phyloP scores from a whole-genome alignment of 1,140 invertebrate genomes.

The Battus philenor region DNA sequence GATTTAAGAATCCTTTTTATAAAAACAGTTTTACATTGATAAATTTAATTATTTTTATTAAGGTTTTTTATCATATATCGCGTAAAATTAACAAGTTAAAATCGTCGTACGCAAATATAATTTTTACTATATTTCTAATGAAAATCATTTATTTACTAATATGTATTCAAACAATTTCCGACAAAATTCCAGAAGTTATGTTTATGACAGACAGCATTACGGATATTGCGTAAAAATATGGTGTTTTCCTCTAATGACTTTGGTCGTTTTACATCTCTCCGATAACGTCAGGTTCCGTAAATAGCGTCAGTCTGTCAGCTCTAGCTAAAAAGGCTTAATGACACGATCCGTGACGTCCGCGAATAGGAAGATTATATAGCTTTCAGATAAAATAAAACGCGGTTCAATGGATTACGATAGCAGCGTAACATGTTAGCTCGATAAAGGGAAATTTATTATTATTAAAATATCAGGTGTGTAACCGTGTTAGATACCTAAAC shows the following conservation, averaged over 20 bases:
- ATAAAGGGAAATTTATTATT: slow-evolving; percentile 7
- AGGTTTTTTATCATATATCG: too few species aligned
- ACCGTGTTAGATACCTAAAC: too few species aligned
- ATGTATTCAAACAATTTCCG: neutral
- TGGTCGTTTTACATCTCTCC: slow-evolving; percentile 33
- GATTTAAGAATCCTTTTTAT: too few species aligned
- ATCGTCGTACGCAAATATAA: too few species aligned
- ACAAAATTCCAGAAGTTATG: neutral
- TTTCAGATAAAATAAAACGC: slow-evolving; percentile 32
- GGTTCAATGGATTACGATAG: slow-evolving; percentile 11
- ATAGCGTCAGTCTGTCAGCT: slow-evolving; percentile 57
- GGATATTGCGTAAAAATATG: slow-evolving; percentile 18
- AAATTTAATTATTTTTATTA: too few species aligned
- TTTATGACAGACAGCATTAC: slow-evolving; percentile 22
- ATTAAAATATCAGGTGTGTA: too few species aligned
- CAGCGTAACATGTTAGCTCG: slow-evolving; percentile 11
- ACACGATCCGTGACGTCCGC: slow-evolving; percentile 42
- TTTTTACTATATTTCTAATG: too few species aligned
- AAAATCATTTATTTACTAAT: neutral
- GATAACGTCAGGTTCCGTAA: slow-evolving; percentile 62
- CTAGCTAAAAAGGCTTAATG: slow-evolving; percentile 44
- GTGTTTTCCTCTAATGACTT: slow-evolving; percentile 50
- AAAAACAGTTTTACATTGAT: too few species aligned
- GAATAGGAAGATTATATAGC: slow-evolving; percentile 45
- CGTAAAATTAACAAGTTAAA: too few species aligned